Evolutionary conservation across 2,113 vertebrate species (phyloP).

Genomic region (Gallinago undulata): DNA sequence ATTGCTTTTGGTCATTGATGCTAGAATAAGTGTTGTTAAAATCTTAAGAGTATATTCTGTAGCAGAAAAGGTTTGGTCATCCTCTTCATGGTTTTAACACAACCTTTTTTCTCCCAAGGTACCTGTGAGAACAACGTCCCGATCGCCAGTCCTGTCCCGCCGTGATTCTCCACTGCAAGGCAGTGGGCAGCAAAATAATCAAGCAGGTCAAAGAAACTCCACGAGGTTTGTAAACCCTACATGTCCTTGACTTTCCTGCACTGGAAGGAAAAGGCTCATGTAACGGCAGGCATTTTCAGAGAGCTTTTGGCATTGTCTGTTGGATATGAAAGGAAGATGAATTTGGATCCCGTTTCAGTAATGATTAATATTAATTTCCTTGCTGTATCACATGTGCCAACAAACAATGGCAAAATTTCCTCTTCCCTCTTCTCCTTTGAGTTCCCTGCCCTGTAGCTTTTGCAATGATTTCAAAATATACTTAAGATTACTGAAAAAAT

Average conservation of each 20-base stretch:
- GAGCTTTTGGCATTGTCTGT: not conserved
- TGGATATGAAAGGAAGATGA: not conserved
- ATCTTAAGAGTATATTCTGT: not conserved
- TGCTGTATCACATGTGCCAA: not conserved
- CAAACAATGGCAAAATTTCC: not conserved
- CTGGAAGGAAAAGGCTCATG: not conserved
- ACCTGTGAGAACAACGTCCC: constrained; percentile 92
- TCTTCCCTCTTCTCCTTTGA: not conserved
- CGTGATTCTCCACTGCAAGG: constrained; percentile 91
- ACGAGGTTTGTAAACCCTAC: constrained; percentile 79
- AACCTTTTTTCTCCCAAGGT: constrained; percentile 69
- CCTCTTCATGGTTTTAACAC: constrained; percentile 1
- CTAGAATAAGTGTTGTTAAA: not conserved
- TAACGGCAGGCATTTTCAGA: not conserved
- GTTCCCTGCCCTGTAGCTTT: not conserved
- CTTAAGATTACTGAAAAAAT: not conserved
- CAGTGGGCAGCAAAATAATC: constrained; percentile 80
- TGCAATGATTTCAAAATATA: not conserved
- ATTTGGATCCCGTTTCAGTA: not conserved
- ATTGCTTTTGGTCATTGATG: not conserved
- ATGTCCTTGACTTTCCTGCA: not conserved
- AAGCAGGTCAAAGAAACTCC: constrained; percentile 83
- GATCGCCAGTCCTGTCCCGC: constrained; percentile 90
- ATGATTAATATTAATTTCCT: not conserved
- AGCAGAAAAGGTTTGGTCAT: not conserved